Evolutionary conservation across 2,888 invertebrate species (phyloP).

Genomic region (Plagodis dolabraria): DNA sequence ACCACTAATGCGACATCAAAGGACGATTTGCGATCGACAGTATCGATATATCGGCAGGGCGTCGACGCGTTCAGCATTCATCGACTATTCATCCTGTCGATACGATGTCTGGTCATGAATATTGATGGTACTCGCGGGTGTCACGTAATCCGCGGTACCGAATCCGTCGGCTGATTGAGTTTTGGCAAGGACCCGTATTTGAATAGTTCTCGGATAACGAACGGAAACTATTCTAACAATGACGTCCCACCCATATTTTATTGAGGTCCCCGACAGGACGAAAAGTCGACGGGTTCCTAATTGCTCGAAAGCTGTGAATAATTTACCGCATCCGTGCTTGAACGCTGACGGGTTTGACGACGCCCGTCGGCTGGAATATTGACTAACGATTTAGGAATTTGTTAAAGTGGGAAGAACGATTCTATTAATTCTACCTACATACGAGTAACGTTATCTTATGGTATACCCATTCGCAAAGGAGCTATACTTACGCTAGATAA

Average conservation of each 20-base stretch:
- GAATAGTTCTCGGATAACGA: slow-evolving; percentile 39
- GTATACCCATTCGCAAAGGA: too few relatives aligned
- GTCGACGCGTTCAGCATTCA: slow-evolving; percentile 51
- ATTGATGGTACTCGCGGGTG: slow-evolving; percentile 69
- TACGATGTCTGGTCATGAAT: slow-evolving; percentile 66
- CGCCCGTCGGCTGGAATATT: slow-evolving; percentile 2
- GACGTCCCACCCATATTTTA: slow-evolving; percentile 24
- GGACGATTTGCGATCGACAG: slow-evolving; percentile 28
- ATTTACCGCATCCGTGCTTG: slow-evolving; percentile 16
- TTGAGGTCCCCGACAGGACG: slow-evolving; percentile 15
- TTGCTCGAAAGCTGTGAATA: slow-evolving; percentile 25
- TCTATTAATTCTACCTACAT: too few relatives aligned
- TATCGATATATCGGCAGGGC: slow-evolving; percentile 35
- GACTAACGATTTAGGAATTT: not conserved
- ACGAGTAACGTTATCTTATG: too few relatives aligned
- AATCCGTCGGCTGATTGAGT: slow-evolving; percentile 61
- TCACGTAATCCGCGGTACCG: slow-evolving; percentile 64
- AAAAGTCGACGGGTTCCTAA: slow-evolving; percentile 22
- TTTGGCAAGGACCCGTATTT: slow-evolving; percentile 50
- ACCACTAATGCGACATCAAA: slow-evolving; percentile 19
- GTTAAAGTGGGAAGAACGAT: not conserved
- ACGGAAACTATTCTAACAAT: slow-evolving; percentile 29
- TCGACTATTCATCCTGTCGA: slow-evolving; percentile 71
- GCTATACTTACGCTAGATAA: too few relatives aligned
- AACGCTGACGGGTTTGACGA: not conserved